Conservation (phyloP, 2,888 invertebrate genomes). For the Perizoma flavofasciatum region DNA sequence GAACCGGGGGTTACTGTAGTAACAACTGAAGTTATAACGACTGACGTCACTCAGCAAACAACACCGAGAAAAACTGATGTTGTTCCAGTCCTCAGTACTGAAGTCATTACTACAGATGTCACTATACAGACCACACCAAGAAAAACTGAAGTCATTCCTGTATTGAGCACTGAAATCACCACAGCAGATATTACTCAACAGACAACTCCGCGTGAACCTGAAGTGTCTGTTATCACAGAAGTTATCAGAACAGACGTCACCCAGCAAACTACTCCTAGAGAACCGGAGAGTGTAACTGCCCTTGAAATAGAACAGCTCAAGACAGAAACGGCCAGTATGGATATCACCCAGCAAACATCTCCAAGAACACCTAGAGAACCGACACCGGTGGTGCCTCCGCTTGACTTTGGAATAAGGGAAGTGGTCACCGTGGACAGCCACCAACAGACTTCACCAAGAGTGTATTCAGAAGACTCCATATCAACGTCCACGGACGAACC, state of each 20-base stretch:
- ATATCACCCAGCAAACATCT: constrained; percentile 82
- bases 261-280: constrained; percentile 48
- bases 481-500: constrained; percentile 81
- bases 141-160: constrained; percentile 2
- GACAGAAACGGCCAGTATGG: constrained; percentile 44
- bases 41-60: constrained; percentile 33
- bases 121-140: constrained; percentile 24
- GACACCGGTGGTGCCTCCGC: constrained; percentile 38
- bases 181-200: too few species aligned
- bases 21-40: constrained; percentile 13
- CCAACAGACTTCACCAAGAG: constrained; percentile 81
- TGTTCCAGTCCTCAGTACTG: constrained; percentile 7
- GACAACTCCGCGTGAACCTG: too few species aligned
- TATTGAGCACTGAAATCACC: too few species aligned
- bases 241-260: constrained; percentile 9
- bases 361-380: constrained; percentile 63
- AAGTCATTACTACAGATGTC: constrained; percentile 18
- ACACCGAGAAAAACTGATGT: constrained; percentile 24
- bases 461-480: constrained; percentile 77
- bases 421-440: constrained; percentile 52
- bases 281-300: constrained; percentile 18
- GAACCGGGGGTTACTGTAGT: constrained; percentile 18
- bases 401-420: constrained; percentile 50
- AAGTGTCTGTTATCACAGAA: neutral
- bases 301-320: constrained; percentile 30